These are phyloP conservation scores for Drosophila leontia DNA, from an alignment of 1,140 invertebrate genomes.

Conservation along the genomic window DNA sequence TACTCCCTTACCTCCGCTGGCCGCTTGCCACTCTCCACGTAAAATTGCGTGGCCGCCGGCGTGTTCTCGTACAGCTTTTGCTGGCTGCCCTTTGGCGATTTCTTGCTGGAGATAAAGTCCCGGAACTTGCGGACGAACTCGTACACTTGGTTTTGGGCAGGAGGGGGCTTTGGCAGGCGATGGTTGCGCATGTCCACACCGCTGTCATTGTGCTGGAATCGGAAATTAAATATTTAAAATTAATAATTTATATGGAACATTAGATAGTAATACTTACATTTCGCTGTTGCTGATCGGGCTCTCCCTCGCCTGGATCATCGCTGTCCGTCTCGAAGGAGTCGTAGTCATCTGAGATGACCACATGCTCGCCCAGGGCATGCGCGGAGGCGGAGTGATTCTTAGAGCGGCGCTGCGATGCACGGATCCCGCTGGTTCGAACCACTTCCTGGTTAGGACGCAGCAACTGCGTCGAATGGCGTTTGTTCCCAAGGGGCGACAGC, in stretches of 20 bases:
- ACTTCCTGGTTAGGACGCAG: slow-evolving; percentile 47
- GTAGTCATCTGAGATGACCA: slow-evolving; percentile 85
- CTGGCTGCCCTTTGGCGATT: slow-evolving; percentile 85
- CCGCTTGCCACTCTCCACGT: slow-evolving; percentile 54
- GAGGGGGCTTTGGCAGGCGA: slow-evolving; percentile 87
- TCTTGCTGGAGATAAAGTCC: slow-evolving; percentile 87
- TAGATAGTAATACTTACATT: slow-evolving; percentile 48
- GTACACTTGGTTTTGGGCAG: slow-evolving; percentile 85
- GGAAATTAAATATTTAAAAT: not conserved
- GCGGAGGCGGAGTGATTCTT: slow-evolving; percentile 68
- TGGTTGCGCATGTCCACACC: slow-evolving; percentile 86
- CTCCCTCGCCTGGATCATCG: slow-evolving; percentile 85
- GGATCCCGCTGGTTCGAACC: slow-evolving; percentile 21
- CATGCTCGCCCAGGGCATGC: slow-evolving; percentile 62
- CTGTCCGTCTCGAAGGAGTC: slow-evolving; percentile 88
- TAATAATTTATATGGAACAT: not conserved
- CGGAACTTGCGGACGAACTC: slow-evolving; percentile 86
- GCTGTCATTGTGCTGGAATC: slow-evolving; percentile 84
- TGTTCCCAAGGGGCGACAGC: slow-evolving; percentile 84
- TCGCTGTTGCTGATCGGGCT: slow-evolving; percentile 85
- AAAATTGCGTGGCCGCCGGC: slow-evolving; percentile 66
- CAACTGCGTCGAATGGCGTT: slow-evolving; percentile 70
- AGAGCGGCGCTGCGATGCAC: slow-evolving; percentile 55
- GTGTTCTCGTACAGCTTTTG: slow-evolving; percentile 81
- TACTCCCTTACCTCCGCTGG: slow-evolving; percentile 48